Evolutionary conservation across 2,888 invertebrate genomes (phyloP).

Genomic region (Torymus tubicola): DNA sequence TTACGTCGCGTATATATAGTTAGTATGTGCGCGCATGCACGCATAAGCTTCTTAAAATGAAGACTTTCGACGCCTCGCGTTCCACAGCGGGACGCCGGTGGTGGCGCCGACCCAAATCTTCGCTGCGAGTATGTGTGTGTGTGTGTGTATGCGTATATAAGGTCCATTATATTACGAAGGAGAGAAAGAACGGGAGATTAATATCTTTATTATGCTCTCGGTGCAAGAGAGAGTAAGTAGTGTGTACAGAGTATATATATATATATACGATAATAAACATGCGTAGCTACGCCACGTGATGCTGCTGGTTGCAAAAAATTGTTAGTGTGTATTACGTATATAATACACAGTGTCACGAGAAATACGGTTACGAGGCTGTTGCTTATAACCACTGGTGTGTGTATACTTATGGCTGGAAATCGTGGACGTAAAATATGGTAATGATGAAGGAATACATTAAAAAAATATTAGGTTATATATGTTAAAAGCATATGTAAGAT

Average conservation of each 20-base stretch:
- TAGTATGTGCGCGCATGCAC: neutral
- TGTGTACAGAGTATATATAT: no score
- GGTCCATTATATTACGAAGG: conserved; percentile 25
- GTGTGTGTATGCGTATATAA: neutral
- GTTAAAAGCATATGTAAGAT: no score
- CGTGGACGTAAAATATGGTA: no score
- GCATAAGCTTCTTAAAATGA: conserved; percentile 50
- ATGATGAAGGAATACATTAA: no score
- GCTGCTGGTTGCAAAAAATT: no score
- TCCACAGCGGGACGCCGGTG: neutral
- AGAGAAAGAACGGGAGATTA: conserved; percentile 17
- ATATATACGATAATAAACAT: conserved; percentile 18
- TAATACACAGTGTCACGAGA: no score
- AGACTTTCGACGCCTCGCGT: conserved; percentile 36
- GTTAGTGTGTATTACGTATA: no score
- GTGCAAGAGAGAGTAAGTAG: neutral
- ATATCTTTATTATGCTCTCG: conserved; percentile 23
- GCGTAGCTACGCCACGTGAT: neutral
- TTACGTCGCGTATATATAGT: conserved; percentile 1
- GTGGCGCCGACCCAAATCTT: conserved; percentile 51
- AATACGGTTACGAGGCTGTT: no score
- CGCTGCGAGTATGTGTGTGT: neutral
- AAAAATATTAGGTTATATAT: no score
- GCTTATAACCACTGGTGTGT: no score
- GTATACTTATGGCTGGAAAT: no score